Percentiles rank a stretch among this genome's conserved stretches.
phyloP scores from a whole-genome alignment of 2,797 vertebrate genomes.

The Amazona finschi region DNA sequence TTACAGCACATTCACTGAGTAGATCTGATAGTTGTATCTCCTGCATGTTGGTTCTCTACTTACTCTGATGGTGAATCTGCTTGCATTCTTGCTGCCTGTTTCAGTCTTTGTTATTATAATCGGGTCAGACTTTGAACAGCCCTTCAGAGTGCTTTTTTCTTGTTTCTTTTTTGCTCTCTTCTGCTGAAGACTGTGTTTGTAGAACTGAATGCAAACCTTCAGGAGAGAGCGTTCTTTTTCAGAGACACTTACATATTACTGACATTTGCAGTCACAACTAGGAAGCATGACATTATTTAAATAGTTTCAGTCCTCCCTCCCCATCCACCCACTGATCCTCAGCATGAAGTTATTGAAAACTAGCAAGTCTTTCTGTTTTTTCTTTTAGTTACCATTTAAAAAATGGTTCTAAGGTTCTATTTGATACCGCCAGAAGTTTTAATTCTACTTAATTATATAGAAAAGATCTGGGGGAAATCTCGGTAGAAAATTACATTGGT shows the following conservation, averaged over 20 bases:
- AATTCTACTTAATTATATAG: not conserved
- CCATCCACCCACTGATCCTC: not conserved
- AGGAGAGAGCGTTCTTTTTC: not conserved
- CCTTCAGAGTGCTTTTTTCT: not conserved
- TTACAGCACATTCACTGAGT: not conserved
- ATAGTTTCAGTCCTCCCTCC: slow-evolving; percentile 4
- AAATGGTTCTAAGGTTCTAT: not conserved
- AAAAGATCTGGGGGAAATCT: not conserved
- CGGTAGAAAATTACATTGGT: not conserved
- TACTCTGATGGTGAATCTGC: not conserved
- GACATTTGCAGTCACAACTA: slow-evolving; percentile 28
- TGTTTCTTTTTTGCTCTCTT: not conserved
- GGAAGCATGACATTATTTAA: not conserved
- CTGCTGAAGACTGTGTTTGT: not conserved
- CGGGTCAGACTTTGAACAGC: not conserved
- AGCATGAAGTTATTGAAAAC: not conserved
- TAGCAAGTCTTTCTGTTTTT: not conserved
- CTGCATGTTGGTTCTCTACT: not conserved
- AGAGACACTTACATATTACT: not conserved
- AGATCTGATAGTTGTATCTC: not conserved
- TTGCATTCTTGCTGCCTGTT: not conserved
- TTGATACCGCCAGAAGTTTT: not conserved
- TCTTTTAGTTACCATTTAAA: not conserved
- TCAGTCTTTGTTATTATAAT: not conserved
- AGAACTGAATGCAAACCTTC: not conserved